Percentiles rank a stretch among this genome's conserved stretches.
Evolutionary conservation across 2,888 invertebrate species (phyloP).

Genomic region (Drepanosiphum platanoidis): DNA sequence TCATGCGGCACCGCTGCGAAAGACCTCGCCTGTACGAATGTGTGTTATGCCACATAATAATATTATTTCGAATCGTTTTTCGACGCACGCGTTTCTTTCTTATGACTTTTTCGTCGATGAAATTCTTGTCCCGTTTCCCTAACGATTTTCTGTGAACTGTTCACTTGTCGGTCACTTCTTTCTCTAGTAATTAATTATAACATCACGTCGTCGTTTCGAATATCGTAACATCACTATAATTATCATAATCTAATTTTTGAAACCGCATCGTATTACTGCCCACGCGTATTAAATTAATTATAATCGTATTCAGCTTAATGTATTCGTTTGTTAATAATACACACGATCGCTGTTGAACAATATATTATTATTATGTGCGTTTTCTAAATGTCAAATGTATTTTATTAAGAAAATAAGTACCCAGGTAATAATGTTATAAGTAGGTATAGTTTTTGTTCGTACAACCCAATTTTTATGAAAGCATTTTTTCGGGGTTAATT

Average conservation of each 20-base stretch:
- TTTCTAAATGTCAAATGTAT: slow-evolving; percentile 37
- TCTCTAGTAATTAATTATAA: no score
- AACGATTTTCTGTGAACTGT: background rate
- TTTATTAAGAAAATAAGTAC: background rate
- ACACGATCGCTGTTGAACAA: background rate
- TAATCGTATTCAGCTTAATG: background rate
- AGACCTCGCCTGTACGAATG: background rate
- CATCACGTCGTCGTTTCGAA: no score
- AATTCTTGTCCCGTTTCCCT: background rate
- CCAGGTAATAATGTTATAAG: no score
- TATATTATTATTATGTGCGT: background rate
- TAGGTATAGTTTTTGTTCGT: no score
- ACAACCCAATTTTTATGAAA: background rate
- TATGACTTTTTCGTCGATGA: background rate
- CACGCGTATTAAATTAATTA: background rate
- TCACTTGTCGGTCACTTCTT: background rate
- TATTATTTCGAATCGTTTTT: background rate
- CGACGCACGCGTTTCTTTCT: background rate
- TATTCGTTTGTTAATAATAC: background rate
- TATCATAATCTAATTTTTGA: no score
- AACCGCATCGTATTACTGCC: no score
- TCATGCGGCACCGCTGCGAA: background rate
- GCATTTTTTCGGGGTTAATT: slow-evolving; percentile 11
- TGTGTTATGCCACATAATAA: no score
- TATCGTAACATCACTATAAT: no score